phyloP scores from a whole-genome alignment of 2,888 invertebrate species.

The Temnothorax unifasciatus region DNA sequence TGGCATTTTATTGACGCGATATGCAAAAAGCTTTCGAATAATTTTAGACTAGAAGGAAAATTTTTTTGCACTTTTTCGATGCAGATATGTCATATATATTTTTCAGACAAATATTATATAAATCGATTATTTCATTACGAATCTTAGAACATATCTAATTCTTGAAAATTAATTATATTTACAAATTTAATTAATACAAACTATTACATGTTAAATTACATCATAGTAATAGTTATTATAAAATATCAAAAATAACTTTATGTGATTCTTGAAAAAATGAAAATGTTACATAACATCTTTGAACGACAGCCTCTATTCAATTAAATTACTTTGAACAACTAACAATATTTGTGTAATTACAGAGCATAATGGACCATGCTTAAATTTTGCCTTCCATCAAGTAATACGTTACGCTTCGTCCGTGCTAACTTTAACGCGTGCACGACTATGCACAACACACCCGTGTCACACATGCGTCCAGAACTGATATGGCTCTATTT shows the following conservation, averaged over 20 bases:
- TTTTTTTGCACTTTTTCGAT: background rate
- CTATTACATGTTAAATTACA: background rate
- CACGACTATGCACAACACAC: constrained; percentile 24
- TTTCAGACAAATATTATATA: background rate
- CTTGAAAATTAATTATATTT: background rate
- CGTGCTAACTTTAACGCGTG: constrained; percentile 67
- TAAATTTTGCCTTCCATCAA: constrained; percentile 61
- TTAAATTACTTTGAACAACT: constrained; percentile 48
- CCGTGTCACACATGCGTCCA: constrained; percentile 60
- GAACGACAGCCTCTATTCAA: background rate
- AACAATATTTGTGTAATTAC: constrained; percentile 66
- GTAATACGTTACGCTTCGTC: constrained; percentile 44
- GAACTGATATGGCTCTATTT: constrained; percentile 74
- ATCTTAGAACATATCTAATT: background rate
- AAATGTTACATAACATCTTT: background rate
- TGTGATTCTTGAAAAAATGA: background rate
- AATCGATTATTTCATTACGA: background rate
- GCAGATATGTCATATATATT: background rate
- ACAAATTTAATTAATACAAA: background rate
- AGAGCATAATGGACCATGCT: constrained; percentile 58
- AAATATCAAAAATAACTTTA: background rate
- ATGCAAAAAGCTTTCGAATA: constrained; percentile 49
- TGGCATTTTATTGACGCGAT: constrained; percentile 63
- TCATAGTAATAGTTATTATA: background rate
- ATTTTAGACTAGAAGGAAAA: constrained; percentile 44